phyloP scores from a whole-genome alignment of 2,888 invertebrate species.

The Hemicrepidius hirtus region DNA sequence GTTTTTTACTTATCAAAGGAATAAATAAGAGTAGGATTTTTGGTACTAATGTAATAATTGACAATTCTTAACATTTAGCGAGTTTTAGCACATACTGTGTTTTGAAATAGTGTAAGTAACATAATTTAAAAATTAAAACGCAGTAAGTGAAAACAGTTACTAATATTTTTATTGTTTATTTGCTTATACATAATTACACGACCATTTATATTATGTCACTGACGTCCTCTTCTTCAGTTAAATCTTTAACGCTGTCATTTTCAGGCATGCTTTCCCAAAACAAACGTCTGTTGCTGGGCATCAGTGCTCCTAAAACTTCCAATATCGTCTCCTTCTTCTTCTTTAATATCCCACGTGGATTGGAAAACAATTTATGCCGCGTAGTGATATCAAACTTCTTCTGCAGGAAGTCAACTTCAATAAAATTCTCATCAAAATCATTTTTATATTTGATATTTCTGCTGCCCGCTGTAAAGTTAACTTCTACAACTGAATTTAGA shows the following conservation, averaged over 20 bases:
- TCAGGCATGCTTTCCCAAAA: slow-evolving; percentile 17
- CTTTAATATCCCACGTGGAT: slow-evolving; percentile 21
- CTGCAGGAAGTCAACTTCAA: slow-evolving; percentile 13
- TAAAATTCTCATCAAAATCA: slow-evolving; percentile 15
- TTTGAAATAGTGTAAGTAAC: too few species aligned
- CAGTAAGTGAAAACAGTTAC: too few species aligned
- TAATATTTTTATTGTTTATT: too few species aligned
- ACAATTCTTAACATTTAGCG: too few species aligned
- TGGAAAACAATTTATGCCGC: background rate
- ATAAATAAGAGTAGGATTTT: too few species aligned
- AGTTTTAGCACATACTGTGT: too few species aligned
- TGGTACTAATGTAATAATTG: too few species aligned
- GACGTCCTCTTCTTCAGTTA: background rate
- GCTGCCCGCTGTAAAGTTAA: background rate
- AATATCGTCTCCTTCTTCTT: slow-evolving; percentile 18
- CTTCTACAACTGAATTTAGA: background rate
- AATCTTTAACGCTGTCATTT: background rate
- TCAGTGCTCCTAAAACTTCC: background rate
- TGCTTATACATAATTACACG: too few species aligned
- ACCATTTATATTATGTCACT: too few species aligned
- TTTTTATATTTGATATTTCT: slow-evolving; percentile 24
- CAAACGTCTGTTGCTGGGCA: background rate
- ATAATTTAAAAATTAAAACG: too few species aligned
- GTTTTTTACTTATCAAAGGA: too few species aligned
- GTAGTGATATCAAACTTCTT: slow-evolving; percentile 5